Conservation (phyloP, 2,888 invertebrate genomes). For the Cotesia congregata region DNA sequence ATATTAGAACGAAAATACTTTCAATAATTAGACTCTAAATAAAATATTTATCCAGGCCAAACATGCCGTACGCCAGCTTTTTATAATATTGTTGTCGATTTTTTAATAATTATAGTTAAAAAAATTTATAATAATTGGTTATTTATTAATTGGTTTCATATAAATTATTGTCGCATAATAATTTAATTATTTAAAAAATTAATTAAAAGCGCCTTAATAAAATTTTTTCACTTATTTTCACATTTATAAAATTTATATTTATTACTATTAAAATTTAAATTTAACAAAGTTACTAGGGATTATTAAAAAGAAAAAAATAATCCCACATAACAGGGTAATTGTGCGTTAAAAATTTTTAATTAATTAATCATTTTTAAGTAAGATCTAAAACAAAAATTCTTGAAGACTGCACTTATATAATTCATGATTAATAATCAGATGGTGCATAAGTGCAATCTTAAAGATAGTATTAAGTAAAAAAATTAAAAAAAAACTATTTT, state of each 20-base stretch:
- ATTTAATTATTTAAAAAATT: constrained; percentile 34
- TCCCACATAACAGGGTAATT: constrained; percentile 61
- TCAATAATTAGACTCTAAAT: background rate
- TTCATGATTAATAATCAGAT: constrained; percentile 19
- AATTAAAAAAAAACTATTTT: background rate
- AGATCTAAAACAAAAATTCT: constrained; percentile 51
- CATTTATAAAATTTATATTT: background rate
- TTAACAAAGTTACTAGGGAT: constrained; percentile 53
- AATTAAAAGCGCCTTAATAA: background rate
- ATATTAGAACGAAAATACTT: background rate
- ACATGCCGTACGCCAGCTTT: background rate
- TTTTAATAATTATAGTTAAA: constrained; percentile 24
- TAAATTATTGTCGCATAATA: constrained; percentile 44
- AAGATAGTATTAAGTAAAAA: constrained; percentile 31
- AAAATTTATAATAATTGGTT: constrained; percentile 13
- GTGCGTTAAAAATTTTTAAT: constrained; percentile 62
- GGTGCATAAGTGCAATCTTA: constrained; percentile 44
- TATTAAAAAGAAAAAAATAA: constrained; percentile 55
- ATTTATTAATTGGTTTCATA: constrained; percentile 1
- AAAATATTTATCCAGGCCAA: background rate
- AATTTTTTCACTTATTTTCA: background rate
- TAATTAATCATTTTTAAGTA: constrained; percentile 41
- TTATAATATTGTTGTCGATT: background rate
- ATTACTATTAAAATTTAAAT: background rate
- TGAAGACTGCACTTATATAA: constrained; percentile 37